These are phyloP conservation scores for Drosophila mimica DNA, from an alignment of 2,888 invertebrate species.

Conservation along the genomic window DNA sequence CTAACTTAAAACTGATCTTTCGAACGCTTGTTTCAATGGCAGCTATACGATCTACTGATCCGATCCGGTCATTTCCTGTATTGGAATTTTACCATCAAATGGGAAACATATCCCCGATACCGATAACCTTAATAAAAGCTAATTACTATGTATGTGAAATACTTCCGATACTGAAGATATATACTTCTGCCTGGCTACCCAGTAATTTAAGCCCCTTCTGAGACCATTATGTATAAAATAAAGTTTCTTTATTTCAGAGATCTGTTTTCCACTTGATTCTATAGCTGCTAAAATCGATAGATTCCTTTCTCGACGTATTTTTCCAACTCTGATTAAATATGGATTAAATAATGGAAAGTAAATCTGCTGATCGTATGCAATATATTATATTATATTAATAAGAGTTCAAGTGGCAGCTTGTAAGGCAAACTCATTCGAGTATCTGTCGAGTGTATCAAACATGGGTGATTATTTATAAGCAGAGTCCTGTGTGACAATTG, in stretches of 20 bases:
- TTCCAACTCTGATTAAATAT: background rate
- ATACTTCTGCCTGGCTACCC: background rate
- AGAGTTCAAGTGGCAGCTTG: background rate
- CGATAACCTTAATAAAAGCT: background rate
- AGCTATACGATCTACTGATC: background rate
- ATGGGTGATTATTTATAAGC: background rate
- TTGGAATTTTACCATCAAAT: background rate
- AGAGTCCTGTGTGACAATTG: conserved; percentile 11
- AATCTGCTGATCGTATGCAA: background rate
- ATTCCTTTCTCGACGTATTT: too few species aligned
- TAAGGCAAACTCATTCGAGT: background rate
- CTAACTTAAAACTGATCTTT: background rate
- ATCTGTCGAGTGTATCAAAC: background rate
- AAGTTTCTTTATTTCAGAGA: background rate
- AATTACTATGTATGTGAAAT: background rate
- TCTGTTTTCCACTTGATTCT: background rate
- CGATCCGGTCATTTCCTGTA: background rate
- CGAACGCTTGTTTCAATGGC: background rate
- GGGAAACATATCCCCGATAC: too few species aligned
- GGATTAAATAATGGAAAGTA: background rate
- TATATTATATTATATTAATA: background rate
- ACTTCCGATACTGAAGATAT: too few species aligned
- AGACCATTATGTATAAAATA: too few species aligned
- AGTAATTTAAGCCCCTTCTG: too few species aligned
- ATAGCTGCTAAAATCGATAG: background rate